A percentile compares a stretch with the other conserved stretches of the same genome.
Conservation (phyloP, 2,113 vertebrate species). For the Platichthys stellatus region DNA sequence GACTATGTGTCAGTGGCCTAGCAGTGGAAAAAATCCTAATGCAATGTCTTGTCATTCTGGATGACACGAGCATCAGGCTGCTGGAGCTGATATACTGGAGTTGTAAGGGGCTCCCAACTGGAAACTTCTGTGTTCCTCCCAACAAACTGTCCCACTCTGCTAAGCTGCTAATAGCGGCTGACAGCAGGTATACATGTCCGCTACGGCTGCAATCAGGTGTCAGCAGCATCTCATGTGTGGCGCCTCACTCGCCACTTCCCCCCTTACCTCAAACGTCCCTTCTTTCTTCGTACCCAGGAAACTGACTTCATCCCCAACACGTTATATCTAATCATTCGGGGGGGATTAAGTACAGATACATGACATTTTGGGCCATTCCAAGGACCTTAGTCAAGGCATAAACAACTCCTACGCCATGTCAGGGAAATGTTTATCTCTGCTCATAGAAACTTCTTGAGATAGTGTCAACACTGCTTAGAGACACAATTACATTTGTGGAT, state of each 20-base stretch:
- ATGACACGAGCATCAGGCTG: conserved; percentile 19
- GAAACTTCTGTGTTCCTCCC: conserved; percentile 17
- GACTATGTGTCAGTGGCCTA: conserved; percentile 23
- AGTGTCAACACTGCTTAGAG: conserved; percentile 75
- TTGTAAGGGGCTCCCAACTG: conserved; percentile 8
- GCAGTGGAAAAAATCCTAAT: conserved; percentile 20
- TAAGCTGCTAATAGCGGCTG: conserved; percentile 20
- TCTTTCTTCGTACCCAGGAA: conserved; percentile 49
- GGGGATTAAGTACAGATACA: conserved; percentile 69
- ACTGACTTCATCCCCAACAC: conserved; percentile 62
- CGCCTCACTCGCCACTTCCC: conserved; percentile 33
- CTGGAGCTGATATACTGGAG: background rate
- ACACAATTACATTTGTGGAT: conserved; percentile 72
- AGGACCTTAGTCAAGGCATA: conserved; percentile 72
- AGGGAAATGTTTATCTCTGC: conserved; percentile 80
- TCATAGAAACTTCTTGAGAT: conserved; percentile 76
- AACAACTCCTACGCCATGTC: conserved; percentile 73
- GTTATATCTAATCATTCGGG: conserved; percentile 58
- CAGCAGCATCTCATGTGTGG: conserved; percentile 40
- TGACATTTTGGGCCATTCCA: conserved; percentile 75
- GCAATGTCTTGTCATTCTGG: conserved; percentile 28
- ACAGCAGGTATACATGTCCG: conserved; percentile 31
- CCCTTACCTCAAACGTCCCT: conserved; percentile 30
- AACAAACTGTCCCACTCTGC: conserved; percentile 38
- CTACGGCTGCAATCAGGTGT: conserved; percentile 20